phyloP scores from a whole-genome alignment of 2,888 invertebrate genomes.

The Andrena camellia region DNA sequence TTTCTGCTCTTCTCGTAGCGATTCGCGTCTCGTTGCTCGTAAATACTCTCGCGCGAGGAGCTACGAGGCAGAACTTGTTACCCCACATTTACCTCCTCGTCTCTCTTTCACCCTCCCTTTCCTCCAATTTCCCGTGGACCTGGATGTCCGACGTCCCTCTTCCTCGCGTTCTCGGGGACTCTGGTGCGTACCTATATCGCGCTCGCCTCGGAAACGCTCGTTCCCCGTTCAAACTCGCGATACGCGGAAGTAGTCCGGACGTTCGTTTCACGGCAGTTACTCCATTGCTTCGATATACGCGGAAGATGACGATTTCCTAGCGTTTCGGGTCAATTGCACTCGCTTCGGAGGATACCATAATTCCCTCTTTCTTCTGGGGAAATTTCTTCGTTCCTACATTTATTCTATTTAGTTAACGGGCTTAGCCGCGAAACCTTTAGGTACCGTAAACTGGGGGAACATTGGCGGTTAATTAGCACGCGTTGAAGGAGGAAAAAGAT shows the following conservation, averaged over 20 bases:
- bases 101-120: slow-evolving; percentile 18
- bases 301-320: neutral
- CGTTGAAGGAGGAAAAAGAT: too few relatives aligned
- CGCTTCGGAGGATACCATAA: neutral
- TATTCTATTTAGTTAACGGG: too few relatives aligned
- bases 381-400: too few relatives aligned
- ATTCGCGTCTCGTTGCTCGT: neutral
- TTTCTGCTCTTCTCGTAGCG: neutral
- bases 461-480: too few relatives aligned
- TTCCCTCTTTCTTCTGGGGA: neutral
- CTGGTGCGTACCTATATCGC: slow-evolving; percentile 19
- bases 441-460: too few relatives aligned
- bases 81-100: slow-evolving; percentile 19
- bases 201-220: slow-evolving; percentile 1
- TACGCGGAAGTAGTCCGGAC: slow-evolving; percentile 39
- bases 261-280: slow-evolving; percentile 35
- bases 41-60: slow-evolving; percentile 31
- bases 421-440: too few relatives aligned
- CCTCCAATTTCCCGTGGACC: slow-evolving; percentile 17
- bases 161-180: slow-evolving; percentile 16
- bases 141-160: slow-evolving; percentile 22
- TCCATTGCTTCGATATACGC: neutral
- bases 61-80: slow-evolving; percentile 41
- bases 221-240: slow-evolving; percentile 27
- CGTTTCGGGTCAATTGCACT: slow-evolving; percentile 4